A percentile compares a stretch with the other conserved stretches of the same genome.
Conservation (phyloP, 2,113 vertebrate species). For the Mionectes macconnelli region DNA sequence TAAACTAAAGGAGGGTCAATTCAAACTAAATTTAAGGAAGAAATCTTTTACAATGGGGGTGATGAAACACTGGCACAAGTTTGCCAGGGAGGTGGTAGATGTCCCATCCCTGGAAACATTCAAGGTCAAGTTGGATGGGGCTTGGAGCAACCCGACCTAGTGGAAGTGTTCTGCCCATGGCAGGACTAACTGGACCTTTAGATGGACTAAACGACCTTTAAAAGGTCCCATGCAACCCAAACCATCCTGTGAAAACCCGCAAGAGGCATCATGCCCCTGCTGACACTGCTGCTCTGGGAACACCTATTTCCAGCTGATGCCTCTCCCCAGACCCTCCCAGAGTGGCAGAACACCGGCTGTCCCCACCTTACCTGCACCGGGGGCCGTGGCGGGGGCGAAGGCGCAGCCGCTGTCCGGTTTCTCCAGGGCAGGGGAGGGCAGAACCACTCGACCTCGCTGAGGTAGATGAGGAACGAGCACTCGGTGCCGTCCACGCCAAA, state of each 20-base stretch:
- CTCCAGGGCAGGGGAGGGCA: conserved; percentile 91
- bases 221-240: background rate
- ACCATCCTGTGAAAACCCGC: fast-evolving
- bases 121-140: fast-evolving
- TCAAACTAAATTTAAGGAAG: background rate
- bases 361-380: conserved; percentile 77
- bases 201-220: fast-evolving
- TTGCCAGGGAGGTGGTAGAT: background rate
- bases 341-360: background rate
- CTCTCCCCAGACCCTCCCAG: fast-evolving
- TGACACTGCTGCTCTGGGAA: background rate
- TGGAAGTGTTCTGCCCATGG: background rate
- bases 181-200: no score
- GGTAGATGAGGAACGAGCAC: conserved; percentile 95
- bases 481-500: conserved; percentile 96
- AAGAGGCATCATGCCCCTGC: fast-evolving
- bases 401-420: conserved; percentile 75
- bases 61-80: background rate
- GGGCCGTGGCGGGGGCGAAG: conserved; percentile 70
- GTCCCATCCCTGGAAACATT: background rate
- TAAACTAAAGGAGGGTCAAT: background rate
- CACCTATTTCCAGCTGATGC: fast-evolving
- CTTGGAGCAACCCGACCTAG: background rate
- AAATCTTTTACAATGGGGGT: background rate
- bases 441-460: conserved; percentile 98